Evolutionary conservation across 2,888 invertebrate genomes (phyloP), one percentile per base, ranked within the genome.

Genomic region (Endotricha flammealis): DNA sequence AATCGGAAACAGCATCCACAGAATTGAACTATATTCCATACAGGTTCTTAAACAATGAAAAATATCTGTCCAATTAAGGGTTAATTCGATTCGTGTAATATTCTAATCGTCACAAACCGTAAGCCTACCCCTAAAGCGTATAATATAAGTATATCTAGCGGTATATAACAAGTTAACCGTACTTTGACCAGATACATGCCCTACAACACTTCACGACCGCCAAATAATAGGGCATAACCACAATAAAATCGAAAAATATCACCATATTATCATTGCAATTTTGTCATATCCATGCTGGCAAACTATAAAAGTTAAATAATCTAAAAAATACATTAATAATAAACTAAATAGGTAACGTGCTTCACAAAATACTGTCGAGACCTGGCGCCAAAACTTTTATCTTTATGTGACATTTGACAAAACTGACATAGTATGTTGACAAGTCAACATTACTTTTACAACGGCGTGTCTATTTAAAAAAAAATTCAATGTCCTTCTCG

Each of bases 91-190:
- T 51, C 50, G 53, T 51, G 52, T 48, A 50, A 36, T 53, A 55
- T 57, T 61, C 56, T 67, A 51, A 48, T 32, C 50, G 58, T 49
- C 66, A 57, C 62, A 64, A 60, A 55, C 38, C 53, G 42, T 50
- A 44, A 66, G 62, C 70, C 75, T 80, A 79, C 61, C 62, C 20
- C 73, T 81, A 81, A 78, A 75, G 81, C 80, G 75, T 75, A 73
- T 72, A 74, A 73, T 72, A 74, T 74, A 56, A 63, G 63, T 76
- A 73, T 66, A 75, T 59, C 72, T 78, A 78, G 66, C 65, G 60
- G 57, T 60, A 65, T 61, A 57, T 62, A 69, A 70, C 62, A 66
- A 20, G 61, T 62, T 68, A 71, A 67, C 61, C 69, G 71, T 66
- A 70, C 63, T 54, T 62, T 74, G 77, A 79, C 77, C 77, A 71